Conservation (phyloP, 2,888 invertebrate genomes). For the Meandrusa payeni region DNA sequence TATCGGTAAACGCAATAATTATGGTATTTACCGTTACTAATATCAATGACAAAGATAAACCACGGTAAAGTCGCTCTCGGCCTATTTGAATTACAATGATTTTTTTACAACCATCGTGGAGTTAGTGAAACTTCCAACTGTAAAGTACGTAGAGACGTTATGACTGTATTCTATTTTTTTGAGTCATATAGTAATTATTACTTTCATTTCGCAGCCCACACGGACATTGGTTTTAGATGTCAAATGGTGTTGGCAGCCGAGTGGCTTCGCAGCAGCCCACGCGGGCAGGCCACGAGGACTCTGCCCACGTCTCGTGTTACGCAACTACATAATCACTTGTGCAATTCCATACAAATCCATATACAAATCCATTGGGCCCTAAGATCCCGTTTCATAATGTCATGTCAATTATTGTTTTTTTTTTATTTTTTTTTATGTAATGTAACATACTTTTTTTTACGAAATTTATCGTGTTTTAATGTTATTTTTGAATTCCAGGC, state of each 20-base stretch:
- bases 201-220: conserved; percentile 54
- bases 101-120: conserved; percentile 19
- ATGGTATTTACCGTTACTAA: conserved; percentile 11
- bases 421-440: too few species aligned
- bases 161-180: conserved; percentile 45
- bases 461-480: too few species aligned
- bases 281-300: conserved; percentile 50
- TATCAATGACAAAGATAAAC: conserved; percentile 13
- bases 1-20: conserved; percentile 2
- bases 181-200: conserved; percentile 53
- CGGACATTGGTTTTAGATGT: conserved; percentile 46
- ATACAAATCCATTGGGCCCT: too few species aligned
- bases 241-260: conserved; percentile 45
- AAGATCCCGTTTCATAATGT: too few species aligned
- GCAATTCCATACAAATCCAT: too few species aligned
- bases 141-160: conserved; percentile 36
- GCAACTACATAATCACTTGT: conserved; percentile 40
- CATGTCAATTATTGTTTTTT: too few species aligned
- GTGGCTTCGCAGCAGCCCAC: conserved; percentile 54
- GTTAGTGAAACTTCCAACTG: conserved; percentile 39
- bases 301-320: conserved; percentile 53
- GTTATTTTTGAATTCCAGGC: too few species aligned
- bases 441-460: too few species aligned
- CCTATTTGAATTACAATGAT: conserved; percentile 17
- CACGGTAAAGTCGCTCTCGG: conserved; percentile 4